phyloP scores from a whole-genome alignment of 2,888 invertebrate genomes.

The Neuroscelio doddi region DNA sequence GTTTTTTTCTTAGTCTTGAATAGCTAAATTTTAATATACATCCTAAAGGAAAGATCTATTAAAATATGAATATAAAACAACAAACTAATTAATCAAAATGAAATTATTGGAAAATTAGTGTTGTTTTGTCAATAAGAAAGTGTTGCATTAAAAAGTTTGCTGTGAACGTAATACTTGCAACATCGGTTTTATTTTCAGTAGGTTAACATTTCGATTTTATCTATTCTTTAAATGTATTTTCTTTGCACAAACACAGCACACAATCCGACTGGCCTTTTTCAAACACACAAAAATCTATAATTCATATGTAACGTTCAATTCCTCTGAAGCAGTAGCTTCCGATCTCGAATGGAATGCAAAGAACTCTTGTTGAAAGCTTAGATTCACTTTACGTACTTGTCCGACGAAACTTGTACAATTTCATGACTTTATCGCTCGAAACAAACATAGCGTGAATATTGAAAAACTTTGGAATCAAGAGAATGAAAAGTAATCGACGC shows the following conservation, averaged over 20 bases:
- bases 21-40: neutral
- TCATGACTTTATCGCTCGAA: conserved; percentile 17
- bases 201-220: neutral
- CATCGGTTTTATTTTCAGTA: neutral
- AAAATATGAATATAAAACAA: too few relatives aligned
- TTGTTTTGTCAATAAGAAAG: too few relatives aligned
- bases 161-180: too few relatives aligned
- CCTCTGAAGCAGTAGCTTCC: conserved; percentile 8
- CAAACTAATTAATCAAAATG: too few relatives aligned
- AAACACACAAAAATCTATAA: neutral
- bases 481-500: conserved; percentile 19
- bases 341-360: conserved; percentile 16
- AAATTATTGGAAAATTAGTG: too few relatives aligned
- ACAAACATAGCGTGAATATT: conserved; percentile 21
- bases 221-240: neutral
- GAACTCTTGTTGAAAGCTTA: conserved; percentile 8
- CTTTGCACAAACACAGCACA: neutral
- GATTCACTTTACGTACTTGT: conserved; percentile 16
- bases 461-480: conserved; percentile 20
- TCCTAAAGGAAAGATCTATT: too few relatives aligned
- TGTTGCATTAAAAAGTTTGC: too few relatives aligned
- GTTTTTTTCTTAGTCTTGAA: conserved; percentile 12
- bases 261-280: neutral
- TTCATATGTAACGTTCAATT: conserved; percentile 1
- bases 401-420: conserved; percentile 13